Evolutionary conservation across 2,113 vertebrate genomes (phyloP), one percentile per base, ranked within the genome.

Genomic region (Oryzias curvinotus): DNA sequence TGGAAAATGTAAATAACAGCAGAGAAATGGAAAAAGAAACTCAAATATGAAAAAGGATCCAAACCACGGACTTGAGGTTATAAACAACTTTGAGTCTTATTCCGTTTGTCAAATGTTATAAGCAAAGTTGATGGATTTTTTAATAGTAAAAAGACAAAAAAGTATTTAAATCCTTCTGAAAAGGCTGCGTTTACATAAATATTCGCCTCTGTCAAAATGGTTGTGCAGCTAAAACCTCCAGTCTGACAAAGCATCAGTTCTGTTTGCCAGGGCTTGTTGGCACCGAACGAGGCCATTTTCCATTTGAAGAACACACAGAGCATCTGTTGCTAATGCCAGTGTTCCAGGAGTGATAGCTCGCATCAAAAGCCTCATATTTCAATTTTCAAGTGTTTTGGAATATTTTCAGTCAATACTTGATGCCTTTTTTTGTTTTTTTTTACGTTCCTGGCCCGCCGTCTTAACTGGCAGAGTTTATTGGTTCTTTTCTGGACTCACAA

Each of bases 191-290:
- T 36, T 36, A 52, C 14, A 14, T 5, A 57, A 23, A 36, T 21
- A 45, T 49, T 48, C 59, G 58, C 23, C 42, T 71, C 48, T 51
- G 19, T 71, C 41, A 60, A 73, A 36, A 57, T 28, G 41, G 46
- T 50, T 57, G 56, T 19, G 28, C 19, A 21, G 47, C 36, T 58
- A 26, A 62, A 68, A 62, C 4, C 26, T 65, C 3, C 46, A 53
- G 25, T 73, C 59, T 57, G 42, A 57, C 77, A 69, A 73, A 59
- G 47, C 46, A 54, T 52, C 53, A 1, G 19, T 52, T 75, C 45
- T 7, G 48, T 61, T 68, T 56, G 74, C 72, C 70, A 77, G 69
- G 46, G 55, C 47, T 52, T 67, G 21, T 57, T 86, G 84, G 81
- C 75, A 71, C 44, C 68, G 36, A 78, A 5, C 16, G n/a, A 50